Evolutionary conservation across 53 echinoderm and acorn worm species (phyloP), one percentile per base, ranked within the genome.

Genomic region (Henricia sp.): DNA sequence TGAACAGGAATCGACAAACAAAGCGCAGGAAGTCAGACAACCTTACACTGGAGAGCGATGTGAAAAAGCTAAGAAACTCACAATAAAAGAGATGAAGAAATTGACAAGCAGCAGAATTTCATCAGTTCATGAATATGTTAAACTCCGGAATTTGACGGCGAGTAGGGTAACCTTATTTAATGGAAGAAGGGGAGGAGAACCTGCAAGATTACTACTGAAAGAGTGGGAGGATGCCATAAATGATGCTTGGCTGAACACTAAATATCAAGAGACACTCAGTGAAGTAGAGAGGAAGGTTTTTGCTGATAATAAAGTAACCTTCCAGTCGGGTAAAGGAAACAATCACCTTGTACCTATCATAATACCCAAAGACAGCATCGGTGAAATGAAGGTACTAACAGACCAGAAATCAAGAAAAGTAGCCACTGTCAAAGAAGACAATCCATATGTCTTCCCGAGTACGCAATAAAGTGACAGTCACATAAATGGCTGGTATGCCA

Each of bases 161-260:
- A n/a, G n/a, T n/a, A 37, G 67, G 16, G n/a, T 67, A 19, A 67
- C 67, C 37, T 39, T 67, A 20, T 67, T 39, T 8, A 37, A 38
- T 44, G 57, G 28, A 3, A 50, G 85, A 19, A 41, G 71, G 41
- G 85, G 85, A 6, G 85, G 72, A 6, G 85, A 85, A 19, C 85
- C 85, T 13, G 74, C 75, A 60, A 17, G 75, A 0, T 26, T 74
- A 10, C 38, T 36, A 17, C 8, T 86, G 1, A 16, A 14, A 21
- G 73, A 86, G 13, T 86, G 74, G 74, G 67, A 74, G 16, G 86
- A 62, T 6, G 71, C 86, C 25, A n/a, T 5, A 14, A 64, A 64
- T 25, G 50, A 40, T 4, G 43, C 52, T 0, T 86, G 86, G 74
- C 29, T 85, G 4, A 42, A 85, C 48, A 59, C 52, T 5, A 39